A percentile compares a stretch with the other conserved stretches of the same genome.
Conservation (phyloP, 1,140 invertebrate genomes). For the Drosophila yakuba region DNA sequence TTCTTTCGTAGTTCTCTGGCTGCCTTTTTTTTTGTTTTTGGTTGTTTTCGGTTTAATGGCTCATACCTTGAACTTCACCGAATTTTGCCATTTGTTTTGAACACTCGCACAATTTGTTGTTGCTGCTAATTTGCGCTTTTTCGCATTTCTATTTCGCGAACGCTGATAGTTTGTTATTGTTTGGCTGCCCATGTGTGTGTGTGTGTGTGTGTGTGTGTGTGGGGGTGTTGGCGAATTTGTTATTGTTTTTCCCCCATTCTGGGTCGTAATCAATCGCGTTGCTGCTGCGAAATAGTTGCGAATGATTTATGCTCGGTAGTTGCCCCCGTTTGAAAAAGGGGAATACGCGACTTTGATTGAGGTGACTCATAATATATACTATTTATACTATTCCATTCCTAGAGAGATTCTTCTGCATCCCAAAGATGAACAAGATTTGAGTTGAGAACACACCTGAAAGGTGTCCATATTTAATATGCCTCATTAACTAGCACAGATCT, state of each 20-base stretch:
- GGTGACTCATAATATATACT: slow-evolving; percentile 22
- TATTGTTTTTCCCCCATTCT: slow-evolving; percentile 21
- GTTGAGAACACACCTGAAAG: background rate
- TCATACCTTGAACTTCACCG: slow-evolving; percentile 84
- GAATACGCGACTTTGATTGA: slow-evolving; percentile 25
- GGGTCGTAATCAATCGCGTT: slow-evolving; percentile 30
- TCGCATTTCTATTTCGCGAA: slow-evolving; percentile 58
- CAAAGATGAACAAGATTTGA: too few species aligned
- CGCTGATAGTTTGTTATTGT: slow-evolving; percentile 59
- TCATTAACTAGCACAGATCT: too few species aligned
- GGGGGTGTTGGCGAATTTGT: slow-evolving; percentile 54
- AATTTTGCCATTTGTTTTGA: slow-evolving; percentile 83
- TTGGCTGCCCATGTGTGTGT: slow-evolving; percentile 18
- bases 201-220: too few species aligned
- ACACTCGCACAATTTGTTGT: slow-evolving; percentile 56
- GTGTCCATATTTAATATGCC: slow-evolving; percentile 6
- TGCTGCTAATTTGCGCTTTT: slow-evolving; percentile 40
- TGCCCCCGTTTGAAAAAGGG: slow-evolving; percentile 16
- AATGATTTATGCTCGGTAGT: slow-evolving; percentile 29
- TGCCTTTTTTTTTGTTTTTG: slow-evolving; percentile 1
- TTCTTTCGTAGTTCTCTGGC: slow-evolving; percentile 29
- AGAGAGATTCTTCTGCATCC: too few species aligned
- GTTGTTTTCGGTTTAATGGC: slow-evolving; percentile 62
- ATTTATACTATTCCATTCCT: too few species aligned
- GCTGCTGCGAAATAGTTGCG: slow-evolving; percentile 47